phyloP scores from a whole-genome alignment of 2,113 vertebrate genomes.

The Thalassarche chlororhynchos region DNA sequence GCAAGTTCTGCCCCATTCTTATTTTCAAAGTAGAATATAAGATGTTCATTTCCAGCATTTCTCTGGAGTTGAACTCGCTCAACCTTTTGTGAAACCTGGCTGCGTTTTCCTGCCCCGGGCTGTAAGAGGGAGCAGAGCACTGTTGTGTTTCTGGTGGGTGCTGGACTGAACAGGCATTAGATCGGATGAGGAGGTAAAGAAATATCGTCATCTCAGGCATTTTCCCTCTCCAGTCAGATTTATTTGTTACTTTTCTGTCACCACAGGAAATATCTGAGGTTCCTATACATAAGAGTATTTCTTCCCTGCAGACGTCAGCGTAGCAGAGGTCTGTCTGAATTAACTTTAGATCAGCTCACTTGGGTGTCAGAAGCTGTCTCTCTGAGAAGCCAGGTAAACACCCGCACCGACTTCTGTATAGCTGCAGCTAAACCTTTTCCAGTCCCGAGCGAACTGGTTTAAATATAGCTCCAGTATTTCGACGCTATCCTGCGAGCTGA shows the following conservation, averaged over 20 bases:
- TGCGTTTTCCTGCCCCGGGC: background rate
- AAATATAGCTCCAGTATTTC: conserved; percentile 35
- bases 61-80: background rate
- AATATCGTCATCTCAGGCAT: background rate
- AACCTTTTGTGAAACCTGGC: background rate
- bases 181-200: background rate
- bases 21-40: background rate
- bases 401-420: background rate
- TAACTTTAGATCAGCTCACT: conserved; percentile 66
- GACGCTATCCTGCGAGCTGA: background rate
- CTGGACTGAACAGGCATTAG: background rate
- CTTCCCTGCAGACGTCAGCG: conserved; percentile 37
- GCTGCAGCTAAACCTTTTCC: conserved; percentile 20
- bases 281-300: conserved; percentile 42
- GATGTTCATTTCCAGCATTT: background rate
- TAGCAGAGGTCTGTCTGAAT: conserved; percentile 64
- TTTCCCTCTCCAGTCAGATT: conserved; percentile 23
- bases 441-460: background rate
- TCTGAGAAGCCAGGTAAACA: conserved; percentile 59
- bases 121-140: background rate
- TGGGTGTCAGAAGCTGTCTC: conserved; percentile 55
- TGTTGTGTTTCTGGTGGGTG: background rate
- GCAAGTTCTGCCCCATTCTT: background rate
- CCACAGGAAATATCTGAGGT: conserved; percentile 38
- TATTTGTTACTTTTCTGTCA: conserved; percentile 56